Conservation (phyloP, 2,113 vertebrate species). For the Gambusia holbrooki region DNA sequence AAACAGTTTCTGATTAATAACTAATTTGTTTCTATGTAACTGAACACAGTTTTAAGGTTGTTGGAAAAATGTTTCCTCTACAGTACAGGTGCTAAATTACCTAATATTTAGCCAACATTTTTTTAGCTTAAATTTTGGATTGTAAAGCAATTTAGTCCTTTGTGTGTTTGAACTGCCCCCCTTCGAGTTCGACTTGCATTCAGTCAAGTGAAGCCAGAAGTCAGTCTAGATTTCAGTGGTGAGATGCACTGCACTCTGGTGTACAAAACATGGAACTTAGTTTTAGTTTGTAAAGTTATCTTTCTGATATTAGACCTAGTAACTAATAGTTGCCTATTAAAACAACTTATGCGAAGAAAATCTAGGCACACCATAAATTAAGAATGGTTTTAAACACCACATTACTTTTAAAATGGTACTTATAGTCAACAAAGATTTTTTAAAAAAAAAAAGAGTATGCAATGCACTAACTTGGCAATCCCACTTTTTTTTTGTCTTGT, state of each 20-base stretch:
- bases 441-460: neutral
- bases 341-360: constrained; percentile 48
- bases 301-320: constrained; percentile 46
- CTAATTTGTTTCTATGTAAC: neutral
- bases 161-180: constrained; percentile 9
- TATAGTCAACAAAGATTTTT: neutral
- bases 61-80: neutral
- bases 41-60: neutral
- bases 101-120: neutral
- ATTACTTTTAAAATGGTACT: constrained; percentile 19
- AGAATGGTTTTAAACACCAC: constrained; percentile 37
- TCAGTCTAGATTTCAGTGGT: constrained; percentile 54
- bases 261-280: constrained; percentile 45
- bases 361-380: constrained; percentile 4
- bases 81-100: no score
- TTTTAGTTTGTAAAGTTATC: constrained; percentile 20
- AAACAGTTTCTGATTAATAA: no score
- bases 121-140: neutral
- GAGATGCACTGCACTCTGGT: constrained; percentile 43
- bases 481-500: neutral
- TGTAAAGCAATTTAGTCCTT: neutral
- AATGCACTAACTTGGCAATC: constrained; percentile 7
- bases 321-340: constrained; percentile 64
- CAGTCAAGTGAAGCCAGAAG: constrained; percentile 57
- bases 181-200: constrained; percentile 41